Conservation (phyloP, 1,140 invertebrate species). For the Euura saliciscinereae region DNA sequence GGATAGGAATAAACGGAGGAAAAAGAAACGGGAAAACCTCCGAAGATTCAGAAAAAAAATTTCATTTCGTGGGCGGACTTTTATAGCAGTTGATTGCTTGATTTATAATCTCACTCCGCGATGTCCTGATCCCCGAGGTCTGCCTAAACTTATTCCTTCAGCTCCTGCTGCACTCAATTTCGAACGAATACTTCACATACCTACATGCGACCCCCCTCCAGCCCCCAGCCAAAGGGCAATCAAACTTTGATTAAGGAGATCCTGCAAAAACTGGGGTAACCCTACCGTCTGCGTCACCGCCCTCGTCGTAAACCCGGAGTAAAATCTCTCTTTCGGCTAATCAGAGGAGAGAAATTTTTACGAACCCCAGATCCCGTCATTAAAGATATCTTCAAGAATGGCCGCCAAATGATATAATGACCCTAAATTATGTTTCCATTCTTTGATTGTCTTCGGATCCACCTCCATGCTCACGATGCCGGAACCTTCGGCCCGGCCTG, state of each 20-base stretch:
- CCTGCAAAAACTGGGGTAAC: conserved; percentile 20
- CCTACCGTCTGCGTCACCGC: conserved; percentile 12
- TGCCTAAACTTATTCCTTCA: not conserved
- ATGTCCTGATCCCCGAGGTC: not conserved
- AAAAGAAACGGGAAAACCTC: conserved; percentile 3
- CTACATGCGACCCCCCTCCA: conserved; percentile 14
- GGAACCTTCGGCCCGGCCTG: too few species aligned
- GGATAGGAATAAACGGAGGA: conserved; percentile 9
- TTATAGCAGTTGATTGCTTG: conserved; percentile 41
- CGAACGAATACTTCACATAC: not conserved
- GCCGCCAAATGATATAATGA: too few species aligned
- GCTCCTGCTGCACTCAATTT: not conserved
- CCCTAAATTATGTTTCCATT: too few species aligned
- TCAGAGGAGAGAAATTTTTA: conserved; percentile 6
- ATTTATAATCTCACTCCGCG: conserved; percentile 37
- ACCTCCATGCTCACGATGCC: too few species aligned
- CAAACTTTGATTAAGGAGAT: conserved; percentile 32
- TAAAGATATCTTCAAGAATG: not conserved
- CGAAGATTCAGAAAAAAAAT: conserved; percentile 21
- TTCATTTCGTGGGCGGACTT: conserved; percentile 36
- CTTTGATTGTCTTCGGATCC: too few species aligned
- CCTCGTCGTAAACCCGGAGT: conserved; percentile 10
- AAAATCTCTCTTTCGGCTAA: conserved; percentile 10
- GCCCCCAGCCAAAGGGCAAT: conserved; percentile 22
- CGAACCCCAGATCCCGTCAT: not conserved